phyloP scores from a whole-genome alignment of 2,113 vertebrate species.

The Oncorhynchus tshawytscha region DNA sequence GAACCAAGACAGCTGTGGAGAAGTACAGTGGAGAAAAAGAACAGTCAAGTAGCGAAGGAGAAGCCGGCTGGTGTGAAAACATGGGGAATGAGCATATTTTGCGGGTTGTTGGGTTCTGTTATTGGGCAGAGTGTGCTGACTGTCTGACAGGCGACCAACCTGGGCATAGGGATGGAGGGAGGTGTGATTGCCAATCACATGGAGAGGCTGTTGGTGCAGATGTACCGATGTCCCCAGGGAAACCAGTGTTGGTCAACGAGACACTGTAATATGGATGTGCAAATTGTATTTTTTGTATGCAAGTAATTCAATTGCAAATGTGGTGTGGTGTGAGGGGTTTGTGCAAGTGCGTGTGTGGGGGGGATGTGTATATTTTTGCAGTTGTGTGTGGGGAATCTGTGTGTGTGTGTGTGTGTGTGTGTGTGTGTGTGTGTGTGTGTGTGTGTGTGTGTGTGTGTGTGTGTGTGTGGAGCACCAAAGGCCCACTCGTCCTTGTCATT shows the following conservation, averaged over 20 bases:
- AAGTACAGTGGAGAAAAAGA: conserved; percentile 4
- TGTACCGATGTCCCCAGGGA: neutral
- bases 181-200: neutral
- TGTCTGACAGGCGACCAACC: neutral
- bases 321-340: neutral
- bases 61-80: neutral
- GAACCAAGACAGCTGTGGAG: neutral
- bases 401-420: neutral
- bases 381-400: neutral
- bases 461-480: neutral
- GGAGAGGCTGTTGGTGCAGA: neutral
- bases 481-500: neutral
- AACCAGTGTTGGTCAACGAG: neutral
- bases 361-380: too few species aligned
- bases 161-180: neutral
- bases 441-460: neutral
- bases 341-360: neutral
- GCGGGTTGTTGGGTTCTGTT: neutral
- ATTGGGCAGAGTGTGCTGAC: neutral
- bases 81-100: neutral
- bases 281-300: neutral
- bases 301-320: neutral
- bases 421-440: neutral
- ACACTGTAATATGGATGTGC: neutral
- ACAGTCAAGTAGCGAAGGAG: neutral